Evolutionary conservation across 2,797 vertebrate species (phyloP).

Genomic region (Sebastolobus alascanus): DNA sequence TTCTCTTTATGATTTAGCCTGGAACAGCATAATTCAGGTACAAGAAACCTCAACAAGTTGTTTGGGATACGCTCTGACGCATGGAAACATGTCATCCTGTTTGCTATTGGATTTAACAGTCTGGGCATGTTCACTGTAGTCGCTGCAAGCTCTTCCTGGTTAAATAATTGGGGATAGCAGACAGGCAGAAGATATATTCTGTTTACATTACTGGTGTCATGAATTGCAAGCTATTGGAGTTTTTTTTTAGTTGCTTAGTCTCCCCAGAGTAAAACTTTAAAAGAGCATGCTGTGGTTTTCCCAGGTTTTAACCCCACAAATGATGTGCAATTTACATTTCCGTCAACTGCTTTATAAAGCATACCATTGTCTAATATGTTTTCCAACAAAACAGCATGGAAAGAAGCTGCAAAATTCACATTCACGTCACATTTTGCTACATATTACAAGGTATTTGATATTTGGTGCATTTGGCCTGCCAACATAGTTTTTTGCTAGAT

Average conservation of each 20-base stretch:
- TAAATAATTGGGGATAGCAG: neutral
- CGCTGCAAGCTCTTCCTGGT: neutral
- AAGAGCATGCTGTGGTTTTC: neutral
- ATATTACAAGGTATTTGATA: neutral
- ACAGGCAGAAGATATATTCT: slow-evolving; percentile 13
- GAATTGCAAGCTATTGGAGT: slow-evolving; percentile 2
- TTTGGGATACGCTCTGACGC: neutral
- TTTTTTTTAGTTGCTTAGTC: neutral
- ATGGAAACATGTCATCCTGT: slow-evolving; percentile 10
- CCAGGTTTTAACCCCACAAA: neutral
- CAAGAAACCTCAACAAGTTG: neutral
- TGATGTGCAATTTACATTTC: neutral
- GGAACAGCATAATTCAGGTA: slow-evolving; percentile 10
- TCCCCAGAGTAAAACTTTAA: neutral
- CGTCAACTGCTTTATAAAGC: neutral
- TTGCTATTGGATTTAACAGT: slow-evolving; percentile 14
- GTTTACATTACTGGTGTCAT: slow-evolving; percentile 9
- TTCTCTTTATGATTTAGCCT: neutral
- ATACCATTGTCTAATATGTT: neutral
- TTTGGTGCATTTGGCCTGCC: neutral
- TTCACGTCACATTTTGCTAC: neutral
- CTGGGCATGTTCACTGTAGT: neutral
- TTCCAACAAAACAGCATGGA: neutral
- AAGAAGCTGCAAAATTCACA: neutral
- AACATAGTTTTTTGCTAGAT: neutral